Evolutionary conservation across 2,888 invertebrate species (phyloP), one percentile per base, ranked within the genome.

Genomic region (Athripsodes cinereus): DNA sequence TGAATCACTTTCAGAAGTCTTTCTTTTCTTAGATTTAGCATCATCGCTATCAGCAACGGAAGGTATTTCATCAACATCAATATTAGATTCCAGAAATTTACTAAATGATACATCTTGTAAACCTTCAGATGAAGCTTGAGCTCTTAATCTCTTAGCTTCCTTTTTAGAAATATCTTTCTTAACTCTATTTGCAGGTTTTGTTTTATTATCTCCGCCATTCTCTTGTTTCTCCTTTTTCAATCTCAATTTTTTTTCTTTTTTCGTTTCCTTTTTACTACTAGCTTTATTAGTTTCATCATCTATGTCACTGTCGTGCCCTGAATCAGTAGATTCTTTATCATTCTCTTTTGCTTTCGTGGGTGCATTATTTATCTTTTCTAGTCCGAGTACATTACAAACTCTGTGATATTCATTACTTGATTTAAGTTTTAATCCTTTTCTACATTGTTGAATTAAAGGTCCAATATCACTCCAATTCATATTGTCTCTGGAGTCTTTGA

Each of bases 341-440:
- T n/a, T 16, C 13, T 13, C 16, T 21, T 52, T 52, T 10, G n/a
- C 59, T 55, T 67, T 66, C 66, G 68, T 71, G 21, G 57, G 61
- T 60, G 67, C 68, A 68, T 69, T 68, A 64, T 68, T 66, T 47
- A 69, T 69, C 51, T 69, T 71, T 2, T 72, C 68, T n/a, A 74
- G 67, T 11, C 72, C 71, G 55, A 80, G 69, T 22, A 68, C 66
- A 26, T 64, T 64, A 60, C 78, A 77, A 11, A 81, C 66, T 67
- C 70, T 78, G 58, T 73, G 80, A 22, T 75, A 74, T 18, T 60
- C 66, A 68, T 75, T 80, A 1, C 75, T 69, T 62, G 78, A 77
- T 47, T 70, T 73, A 1, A 80, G 67, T 2, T 71, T 67, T 2
- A 72, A 67, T 22, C 66, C 66, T 1, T 69, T 67, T 60, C 74